These are phyloP conservation scores for Aplodontia rufa DNA, from an alignment of 2,113 vertebrate species.

Conservation along the genomic window DNA sequence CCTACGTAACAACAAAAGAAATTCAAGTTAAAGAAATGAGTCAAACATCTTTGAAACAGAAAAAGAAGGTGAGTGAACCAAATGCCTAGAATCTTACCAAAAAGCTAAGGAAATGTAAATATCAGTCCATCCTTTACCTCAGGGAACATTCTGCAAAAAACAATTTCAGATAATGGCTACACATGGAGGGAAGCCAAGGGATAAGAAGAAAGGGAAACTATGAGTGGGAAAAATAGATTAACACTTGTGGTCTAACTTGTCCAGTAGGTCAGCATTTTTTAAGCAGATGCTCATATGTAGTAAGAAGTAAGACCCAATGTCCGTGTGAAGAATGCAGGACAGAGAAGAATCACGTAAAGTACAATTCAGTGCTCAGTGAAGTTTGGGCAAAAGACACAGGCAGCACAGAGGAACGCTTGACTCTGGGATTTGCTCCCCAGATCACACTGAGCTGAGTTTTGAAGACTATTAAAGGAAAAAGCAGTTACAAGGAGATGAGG, in stretches of 20 bases:
- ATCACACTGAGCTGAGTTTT: background rate
- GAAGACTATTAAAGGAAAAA: background rate
- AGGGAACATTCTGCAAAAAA: background rate
- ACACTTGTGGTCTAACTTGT: background rate
- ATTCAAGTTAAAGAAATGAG: conserved; percentile 62
- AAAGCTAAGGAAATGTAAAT: background rate
- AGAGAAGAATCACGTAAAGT: background rate
- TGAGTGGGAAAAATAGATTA: background rate
- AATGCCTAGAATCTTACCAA: background rate
- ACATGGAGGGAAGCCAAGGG: background rate
- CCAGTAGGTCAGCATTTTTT: background rate
- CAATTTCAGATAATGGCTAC: background rate
- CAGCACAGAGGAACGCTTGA: background rate
- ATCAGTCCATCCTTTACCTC: background rate
- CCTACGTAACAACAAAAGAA: conserved; percentile 58
- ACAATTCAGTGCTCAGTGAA: background rate
- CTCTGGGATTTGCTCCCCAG: background rate
- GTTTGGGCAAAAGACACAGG: background rate
- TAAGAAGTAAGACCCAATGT: background rate
- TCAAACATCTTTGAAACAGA: conserved; percentile 69
- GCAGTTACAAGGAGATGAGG: background rate
- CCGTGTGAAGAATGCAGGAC: background rate
- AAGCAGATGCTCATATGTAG: background rate
- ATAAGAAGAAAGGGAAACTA: background rate
- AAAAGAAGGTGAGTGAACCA: conserved; percentile 70